A percentile compares a stretch with the other conserved stretches of the same genome.
Evolutionary conservation across 1,140 invertebrate genomes (phyloP).

Genomic region (Tetramorium simillimum): DNA sequence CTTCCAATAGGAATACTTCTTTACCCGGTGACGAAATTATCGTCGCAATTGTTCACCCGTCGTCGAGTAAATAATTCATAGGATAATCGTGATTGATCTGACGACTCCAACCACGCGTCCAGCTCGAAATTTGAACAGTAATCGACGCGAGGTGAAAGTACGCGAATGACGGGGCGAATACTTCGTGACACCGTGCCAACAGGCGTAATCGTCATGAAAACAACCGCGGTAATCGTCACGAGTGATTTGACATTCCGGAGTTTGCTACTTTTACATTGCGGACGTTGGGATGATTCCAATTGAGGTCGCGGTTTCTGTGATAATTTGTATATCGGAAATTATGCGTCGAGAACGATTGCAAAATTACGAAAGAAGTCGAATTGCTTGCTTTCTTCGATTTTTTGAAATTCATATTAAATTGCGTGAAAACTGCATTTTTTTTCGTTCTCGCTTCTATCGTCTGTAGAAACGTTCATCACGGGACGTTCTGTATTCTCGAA

Average conservation of each 20-base stretch:
- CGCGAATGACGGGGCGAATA: slow-evolving; percentile 7
- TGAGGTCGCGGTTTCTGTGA: neutral
- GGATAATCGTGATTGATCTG: slow-evolving; percentile 44
- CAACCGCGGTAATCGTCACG: neutral
- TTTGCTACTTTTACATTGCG: neutral
- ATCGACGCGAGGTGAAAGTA: slow-evolving; percentile 26
- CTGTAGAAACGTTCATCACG: neutral
- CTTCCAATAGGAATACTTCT: neutral
- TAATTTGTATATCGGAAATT: neutral
- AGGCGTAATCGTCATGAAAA: slow-evolving; percentile 7
- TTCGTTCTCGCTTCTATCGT: neutral
- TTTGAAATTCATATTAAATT: neutral
- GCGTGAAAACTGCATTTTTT: neutral
- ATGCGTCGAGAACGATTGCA: neutral
- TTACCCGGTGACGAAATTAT: slow-evolving; percentile 33
- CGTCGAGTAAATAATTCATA: slow-evolving; percentile 38
- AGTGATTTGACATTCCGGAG: slow-evolving; percentile 27
- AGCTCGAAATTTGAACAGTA: slow-evolving; percentile 47
- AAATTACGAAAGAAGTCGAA: neutral
- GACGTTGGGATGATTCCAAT: neutral
- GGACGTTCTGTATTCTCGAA: neutral
- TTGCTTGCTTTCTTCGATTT: neutral
- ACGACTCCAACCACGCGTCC: neutral
- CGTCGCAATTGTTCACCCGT: slow-evolving; percentile 28
- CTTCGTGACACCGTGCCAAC: neutral